A percentile compares a stretch with the other conserved stretches of the same genome.
Evolutionary conservation across 2,797 vertebrate genomes (phyloP).

Genomic region (Garrulus glandarius): DNA sequence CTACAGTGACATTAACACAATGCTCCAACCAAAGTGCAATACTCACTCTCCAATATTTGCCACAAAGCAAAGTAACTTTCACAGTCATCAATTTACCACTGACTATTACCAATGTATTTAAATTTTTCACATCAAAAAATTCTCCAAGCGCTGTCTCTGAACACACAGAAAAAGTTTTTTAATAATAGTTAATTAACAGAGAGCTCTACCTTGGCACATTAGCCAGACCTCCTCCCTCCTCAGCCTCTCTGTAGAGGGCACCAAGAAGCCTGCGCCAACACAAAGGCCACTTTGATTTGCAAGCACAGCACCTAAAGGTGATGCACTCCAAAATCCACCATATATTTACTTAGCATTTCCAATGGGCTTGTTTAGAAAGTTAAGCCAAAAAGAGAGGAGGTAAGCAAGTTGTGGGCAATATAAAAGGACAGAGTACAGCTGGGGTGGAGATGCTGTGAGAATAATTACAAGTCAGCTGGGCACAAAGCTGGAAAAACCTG

Average conservation of each 20-base stretch:
- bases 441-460: neutral
- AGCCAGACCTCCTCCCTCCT: neutral
- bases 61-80: neutral
- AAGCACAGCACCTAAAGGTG: neutral
- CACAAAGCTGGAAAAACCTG: neutral
- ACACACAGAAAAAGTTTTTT: neutral
- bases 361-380: neutral
- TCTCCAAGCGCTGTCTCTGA: neutral
- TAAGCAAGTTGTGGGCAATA: neutral
- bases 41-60: neutral
- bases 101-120: neutral
- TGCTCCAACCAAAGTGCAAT: accelerated
- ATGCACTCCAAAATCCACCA: neutral
- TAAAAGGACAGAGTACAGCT: neutral
- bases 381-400: neutral
- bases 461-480: neutral
- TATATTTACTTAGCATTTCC: neutral
- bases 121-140: neutral
- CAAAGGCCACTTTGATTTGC: neutral
- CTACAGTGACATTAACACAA: neutral
- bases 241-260: neutral
- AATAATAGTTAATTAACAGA: neutral
- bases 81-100: neutral
- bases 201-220: neutral
- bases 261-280: neutral